A percentile compares a stretch with the other conserved stretches of the same genome.
Conservation (phyloP, 2,113 vertebrate species). For the Tricholaema leucomelas region DNA sequence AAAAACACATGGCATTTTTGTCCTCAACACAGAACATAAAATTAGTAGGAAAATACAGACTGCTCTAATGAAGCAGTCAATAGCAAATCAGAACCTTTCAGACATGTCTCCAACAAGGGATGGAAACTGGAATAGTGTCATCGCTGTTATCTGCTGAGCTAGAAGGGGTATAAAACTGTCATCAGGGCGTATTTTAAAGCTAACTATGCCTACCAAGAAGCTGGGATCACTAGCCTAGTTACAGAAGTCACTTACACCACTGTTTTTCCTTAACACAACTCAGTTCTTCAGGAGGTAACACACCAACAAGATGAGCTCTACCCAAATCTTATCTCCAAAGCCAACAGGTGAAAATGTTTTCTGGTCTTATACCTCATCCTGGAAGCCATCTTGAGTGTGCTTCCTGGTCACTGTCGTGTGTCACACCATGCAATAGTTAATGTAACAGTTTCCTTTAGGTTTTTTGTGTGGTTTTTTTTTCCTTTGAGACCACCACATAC, state of each 20-base stretch:
- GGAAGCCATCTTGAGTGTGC: neutral
- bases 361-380: neutral
- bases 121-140: neutral
- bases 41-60: neutral
- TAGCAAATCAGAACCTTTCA: neutral
- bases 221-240: neutral
- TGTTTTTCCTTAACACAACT: neutral
- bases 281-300: neutral
- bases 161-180: neutral
- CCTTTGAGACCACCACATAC: neutral
- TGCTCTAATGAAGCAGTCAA: neutral
- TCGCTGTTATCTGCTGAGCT: neutral
- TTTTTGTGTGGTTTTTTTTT: neutral
- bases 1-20: neutral
- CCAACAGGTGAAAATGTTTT: neutral
- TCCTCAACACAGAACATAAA: neutral
- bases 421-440: neutral
- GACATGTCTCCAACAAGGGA: neutral
- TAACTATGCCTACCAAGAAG: neutral
- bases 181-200: neutral
- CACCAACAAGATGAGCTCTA: neutral
- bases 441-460: neutral
- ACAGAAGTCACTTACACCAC: neutral
- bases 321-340: neutral
- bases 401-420: neutral